Evolutionary conservation across 2,797 vertebrate species (phyloP), one percentile per base, ranked within the genome.

Genomic region (Cryptoprocta ferox): DNA sequence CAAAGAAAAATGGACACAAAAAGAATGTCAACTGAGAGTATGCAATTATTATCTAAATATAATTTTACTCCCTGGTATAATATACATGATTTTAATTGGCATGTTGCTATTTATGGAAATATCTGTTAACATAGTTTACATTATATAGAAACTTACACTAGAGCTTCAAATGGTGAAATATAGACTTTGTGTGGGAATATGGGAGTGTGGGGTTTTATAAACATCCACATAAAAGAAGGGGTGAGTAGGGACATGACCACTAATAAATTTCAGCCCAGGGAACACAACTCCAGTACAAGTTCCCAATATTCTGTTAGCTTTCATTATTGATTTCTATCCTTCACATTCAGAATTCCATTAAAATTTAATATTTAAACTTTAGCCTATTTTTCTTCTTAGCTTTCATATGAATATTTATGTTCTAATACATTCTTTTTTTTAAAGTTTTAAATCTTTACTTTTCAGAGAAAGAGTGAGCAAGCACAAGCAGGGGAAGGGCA

Each of bases 31-130:
- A 48, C 21, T 37, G 79, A 75, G 13, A 71, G 0, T 45, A 53
- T 85, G 19, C 59, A 42, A 53, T 91, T 65, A 45, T 68, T 89
- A 65, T 79, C 12, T 71, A 78, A 92, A 59, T 45, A 71, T 26
- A 73, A 30, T 59, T 95, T 91, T 75, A 84, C 48, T 70, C 32
- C 32, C 24, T 93, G 32, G 16, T 84, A 0, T 63, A 50, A 70
- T 71, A 66, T 32, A 66, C 6, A 32, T 92, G 26, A 89, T 83
- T 95, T 96, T 87, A 70, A 11, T 94, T 73, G 35, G 21, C 3
- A 70, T 79, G 10, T 92, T 83, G 10, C 28, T 92, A 30, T 94
- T 83, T 86, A 53, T 68, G 35, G 48, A 96, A 78, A 78, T 87
- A 24, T 13, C 24, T 91, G 26, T 82, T 91, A 50, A 39, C 42